These are phyloP conservation scores for Melanotaenia duboulayi DNA, from an alignment of 2,113 vertebrate genomes.

Conservation along the genomic window DNA sequence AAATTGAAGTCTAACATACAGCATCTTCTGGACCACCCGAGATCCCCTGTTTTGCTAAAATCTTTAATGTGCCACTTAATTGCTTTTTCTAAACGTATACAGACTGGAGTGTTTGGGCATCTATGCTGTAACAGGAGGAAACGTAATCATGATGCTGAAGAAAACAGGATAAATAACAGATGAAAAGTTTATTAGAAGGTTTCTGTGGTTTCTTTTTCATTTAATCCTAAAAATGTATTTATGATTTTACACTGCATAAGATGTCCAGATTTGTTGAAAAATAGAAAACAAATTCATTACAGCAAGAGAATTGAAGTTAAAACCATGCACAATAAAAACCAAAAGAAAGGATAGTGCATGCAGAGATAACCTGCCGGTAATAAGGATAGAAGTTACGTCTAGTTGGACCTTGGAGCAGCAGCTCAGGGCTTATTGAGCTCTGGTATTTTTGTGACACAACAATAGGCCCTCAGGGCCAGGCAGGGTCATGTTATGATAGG, in stretches of 20 bases:
- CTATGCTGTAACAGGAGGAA: not conserved
- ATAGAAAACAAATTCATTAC: too few relatives aligned
- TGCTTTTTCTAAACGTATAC: constrained; percentile 15
- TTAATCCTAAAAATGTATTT: too few relatives aligned
- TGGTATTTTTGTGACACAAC: constrained; percentile 52
- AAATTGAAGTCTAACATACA: constrained; percentile 20
- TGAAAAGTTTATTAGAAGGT: not conserved
- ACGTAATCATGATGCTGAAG: not conserved
- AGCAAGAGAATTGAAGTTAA: not conserved
- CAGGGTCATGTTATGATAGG: constrained; percentile 66
- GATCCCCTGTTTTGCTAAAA: not conserved
- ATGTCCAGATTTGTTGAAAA: too few relatives aligned
- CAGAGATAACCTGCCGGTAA: constrained; percentile 1
- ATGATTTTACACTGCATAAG: too few relatives aligned
- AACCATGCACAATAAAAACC: not conserved
- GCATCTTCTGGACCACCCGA: constrained; percentile 13
- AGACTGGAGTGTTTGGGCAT: not conserved
- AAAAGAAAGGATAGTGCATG: not conserved
- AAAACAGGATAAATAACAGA: constrained; percentile 3
- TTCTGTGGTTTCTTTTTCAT: not conserved
- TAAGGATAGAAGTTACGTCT: not conserved
- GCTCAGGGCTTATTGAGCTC: constrained; percentile 27
- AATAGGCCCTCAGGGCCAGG: constrained; percentile 45
- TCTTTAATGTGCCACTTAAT: not conserved
- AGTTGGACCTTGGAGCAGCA: constrained; percentile 18